Evolutionary conservation across 2,888 invertebrate genomes (phyloP).

Genomic region (Masnerella sp.): DNA sequence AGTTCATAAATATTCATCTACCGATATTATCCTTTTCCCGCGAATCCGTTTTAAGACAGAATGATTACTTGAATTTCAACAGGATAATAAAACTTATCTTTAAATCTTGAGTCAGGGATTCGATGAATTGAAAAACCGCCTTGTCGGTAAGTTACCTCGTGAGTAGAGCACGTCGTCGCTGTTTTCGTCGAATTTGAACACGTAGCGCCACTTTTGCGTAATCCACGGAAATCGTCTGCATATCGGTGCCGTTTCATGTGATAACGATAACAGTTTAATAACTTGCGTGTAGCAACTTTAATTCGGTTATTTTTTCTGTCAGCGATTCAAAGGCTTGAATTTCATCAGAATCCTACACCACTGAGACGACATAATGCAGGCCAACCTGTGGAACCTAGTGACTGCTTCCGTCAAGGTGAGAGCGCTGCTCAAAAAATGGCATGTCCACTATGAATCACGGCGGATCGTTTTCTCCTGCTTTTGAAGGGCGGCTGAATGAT

Average conservation of each 20-base stretch:
- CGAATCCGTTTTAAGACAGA: slow-evolving; percentile 21
- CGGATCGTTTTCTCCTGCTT: too few species aligned
- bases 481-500: too few species aligned
- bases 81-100: background rate
- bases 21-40: slow-evolving; percentile 27
- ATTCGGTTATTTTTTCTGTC: too few species aligned
- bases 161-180: slow-evolving; percentile 3
- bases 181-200: slow-evolving; percentile 22
- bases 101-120: too few species aligned
- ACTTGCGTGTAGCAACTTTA: slow-evolving; percentile 11
- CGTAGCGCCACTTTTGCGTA: slow-evolving; percentile 55
- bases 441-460: too few species aligned
- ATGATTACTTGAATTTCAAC: background rate
- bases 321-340: background rate
- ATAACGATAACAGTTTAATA: slow-evolving; percentile 44
- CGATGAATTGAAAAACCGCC: too few species aligned
- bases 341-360: background rate
- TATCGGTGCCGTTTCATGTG: slow-evolving; percentile 35
- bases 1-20: slow-evolving; percentile 36
- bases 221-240: slow-evolving; percentile 52
- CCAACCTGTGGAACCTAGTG: slow-evolving; percentile 77
- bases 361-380: slow-evolving; percentile 76
- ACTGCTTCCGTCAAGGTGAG: slow-evolving; percentile 78
- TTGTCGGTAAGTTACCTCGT: slow-evolving; percentile 11
- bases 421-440: slow-evolving; percentile 58